phyloP scores from a whole-genome alignment of 2,113 vertebrate species.

The Mobula hypostoma region DNA sequence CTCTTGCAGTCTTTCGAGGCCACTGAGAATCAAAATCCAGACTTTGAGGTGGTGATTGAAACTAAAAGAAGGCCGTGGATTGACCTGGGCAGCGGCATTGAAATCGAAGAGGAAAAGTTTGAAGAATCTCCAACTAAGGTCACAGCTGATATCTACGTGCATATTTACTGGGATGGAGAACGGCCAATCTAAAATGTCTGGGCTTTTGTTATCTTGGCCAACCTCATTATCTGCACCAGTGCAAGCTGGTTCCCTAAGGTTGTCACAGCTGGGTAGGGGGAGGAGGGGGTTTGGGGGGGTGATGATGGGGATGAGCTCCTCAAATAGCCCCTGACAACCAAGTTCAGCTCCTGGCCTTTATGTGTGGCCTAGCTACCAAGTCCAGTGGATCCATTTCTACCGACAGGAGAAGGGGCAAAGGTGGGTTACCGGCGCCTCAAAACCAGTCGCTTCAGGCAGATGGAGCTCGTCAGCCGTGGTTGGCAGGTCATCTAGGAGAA shows the following conservation, averaged over 20 bases:
- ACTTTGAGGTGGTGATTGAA: conserved; percentile 47
- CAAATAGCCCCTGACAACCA: too few relatives aligned
- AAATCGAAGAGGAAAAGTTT: conserved; percentile 77
- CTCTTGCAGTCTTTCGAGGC: background rate
- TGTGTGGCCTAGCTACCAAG: too few relatives aligned
- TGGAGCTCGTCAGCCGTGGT: too few relatives aligned
- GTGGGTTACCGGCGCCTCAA: too few relatives aligned
- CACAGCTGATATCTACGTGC: background rate
- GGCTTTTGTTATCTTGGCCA: background rate
- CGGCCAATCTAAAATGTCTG: background rate
- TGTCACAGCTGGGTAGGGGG: too few relatives aligned
- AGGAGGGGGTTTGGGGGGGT: too few relatives aligned
- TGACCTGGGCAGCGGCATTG: conserved; percentile 78
- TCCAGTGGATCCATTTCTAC: too few relatives aligned
- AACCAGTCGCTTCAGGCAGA: too few relatives aligned
- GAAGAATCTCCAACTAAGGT: conserved; percentile 61
- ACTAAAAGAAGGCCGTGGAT: conserved; percentile 66
- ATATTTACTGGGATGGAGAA: background rate
- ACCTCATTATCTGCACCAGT: background rate
- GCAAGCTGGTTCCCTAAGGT: background rate
- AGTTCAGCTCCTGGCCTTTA: too few relatives aligned
- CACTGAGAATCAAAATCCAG: conserved; percentile 50
- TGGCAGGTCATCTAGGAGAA: too few relatives aligned
- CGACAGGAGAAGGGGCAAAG: too few relatives aligned
- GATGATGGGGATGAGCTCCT: too few relatives aligned